phyloP scores from a whole-genome alignment of 2,113 vertebrate genomes.

The Thamnophis sirtalis region DNA sequence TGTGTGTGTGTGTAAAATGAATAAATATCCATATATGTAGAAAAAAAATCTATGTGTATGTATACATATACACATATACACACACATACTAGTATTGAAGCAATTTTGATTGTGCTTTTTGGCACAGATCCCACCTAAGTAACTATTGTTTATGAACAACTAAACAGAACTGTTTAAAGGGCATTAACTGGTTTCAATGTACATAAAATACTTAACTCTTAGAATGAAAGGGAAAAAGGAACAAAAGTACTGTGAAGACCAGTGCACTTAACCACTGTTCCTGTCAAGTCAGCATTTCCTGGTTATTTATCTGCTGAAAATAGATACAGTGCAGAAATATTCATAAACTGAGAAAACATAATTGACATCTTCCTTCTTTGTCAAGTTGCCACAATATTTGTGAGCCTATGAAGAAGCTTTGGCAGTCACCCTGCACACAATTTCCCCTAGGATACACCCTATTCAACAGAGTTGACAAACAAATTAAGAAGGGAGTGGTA shows the following conservation, averaged over 20 bases:
- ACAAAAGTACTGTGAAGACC: conserved; percentile 79
- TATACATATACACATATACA: not conserved
- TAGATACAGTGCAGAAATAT: conserved; percentile 77
- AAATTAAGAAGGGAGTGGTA: not conserved
- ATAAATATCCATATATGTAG: not conserved
- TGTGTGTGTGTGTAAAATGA: conserved; percentile 49
- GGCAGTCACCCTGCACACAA: not conserved
- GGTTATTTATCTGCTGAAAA: conserved; percentile 74
- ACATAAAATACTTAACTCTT: conserved; percentile 74
- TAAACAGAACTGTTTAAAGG: conserved; percentile 74
- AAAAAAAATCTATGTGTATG: not conserved
- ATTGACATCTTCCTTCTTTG: conserved; percentile 75
- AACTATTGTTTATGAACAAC: conserved; percentile 75
- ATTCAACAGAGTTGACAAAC: not conserved
- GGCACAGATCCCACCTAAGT: conserved; percentile 66
- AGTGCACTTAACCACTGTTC: conserved; percentile 66
- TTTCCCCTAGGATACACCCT: not conserved
- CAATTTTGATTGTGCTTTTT: conserved; percentile 72
- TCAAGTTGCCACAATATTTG: conserved; percentile 49
- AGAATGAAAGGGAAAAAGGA: conserved; percentile 61
- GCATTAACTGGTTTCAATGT: conserved; percentile 79
- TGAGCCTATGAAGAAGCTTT: conserved; percentile 31
- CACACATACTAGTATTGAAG: conserved; percentile 34
- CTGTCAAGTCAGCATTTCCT: conserved; percentile 75
- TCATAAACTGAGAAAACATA: conserved; percentile 79